Percentiles rank a stretch among this genome's conserved stretches.
These are phyloP conservation scores for Heterocephalus glaber DNA, from an alignment of 2,113 vertebrate genomes.

Conservation along the genomic window DNA sequence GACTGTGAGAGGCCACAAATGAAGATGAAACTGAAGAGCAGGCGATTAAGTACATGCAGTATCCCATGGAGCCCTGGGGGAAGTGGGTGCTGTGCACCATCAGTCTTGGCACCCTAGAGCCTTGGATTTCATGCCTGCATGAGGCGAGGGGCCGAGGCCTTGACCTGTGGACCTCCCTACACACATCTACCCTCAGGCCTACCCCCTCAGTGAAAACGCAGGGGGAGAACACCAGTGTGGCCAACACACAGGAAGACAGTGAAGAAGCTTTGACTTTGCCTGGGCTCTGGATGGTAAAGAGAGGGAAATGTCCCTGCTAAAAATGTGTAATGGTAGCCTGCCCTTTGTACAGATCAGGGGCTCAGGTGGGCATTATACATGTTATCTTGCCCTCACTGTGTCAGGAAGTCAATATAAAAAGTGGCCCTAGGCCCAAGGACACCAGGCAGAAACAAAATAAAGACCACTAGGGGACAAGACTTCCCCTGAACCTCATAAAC, in stretches of 20 bases:
- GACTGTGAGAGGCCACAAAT: slow-evolving; percentile 7
- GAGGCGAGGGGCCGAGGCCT: neutral
- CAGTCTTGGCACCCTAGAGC: neutral
- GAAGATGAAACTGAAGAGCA: neutral
- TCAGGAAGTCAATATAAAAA: slow-evolving; percentile 12
- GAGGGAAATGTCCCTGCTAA: neutral
- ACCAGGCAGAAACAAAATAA: neutral
- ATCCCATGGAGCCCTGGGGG: neutral
- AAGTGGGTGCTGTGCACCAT: neutral
- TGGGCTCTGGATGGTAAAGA: neutral
- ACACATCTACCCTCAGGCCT: neutral
- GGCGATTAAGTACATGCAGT: neutral
- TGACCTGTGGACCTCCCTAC: neutral
- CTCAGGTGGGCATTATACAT: neutral
- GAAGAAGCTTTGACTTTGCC: neutral
- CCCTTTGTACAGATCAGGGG: neutral
- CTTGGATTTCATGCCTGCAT: neutral
- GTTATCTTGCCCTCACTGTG: neutral
- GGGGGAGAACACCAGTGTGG: neutral
- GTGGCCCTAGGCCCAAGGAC: neutral
- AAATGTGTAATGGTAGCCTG: neutral
- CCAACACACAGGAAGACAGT: neutral
- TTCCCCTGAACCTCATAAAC: neutral
- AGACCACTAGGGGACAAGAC: neutral
- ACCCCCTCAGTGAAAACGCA: neutral